These are phyloP conservation scores for Pseudomyrmex dendroicus DNA, from an alignment of 1,140 invertebrate species.

Conservation along the genomic window DNA sequence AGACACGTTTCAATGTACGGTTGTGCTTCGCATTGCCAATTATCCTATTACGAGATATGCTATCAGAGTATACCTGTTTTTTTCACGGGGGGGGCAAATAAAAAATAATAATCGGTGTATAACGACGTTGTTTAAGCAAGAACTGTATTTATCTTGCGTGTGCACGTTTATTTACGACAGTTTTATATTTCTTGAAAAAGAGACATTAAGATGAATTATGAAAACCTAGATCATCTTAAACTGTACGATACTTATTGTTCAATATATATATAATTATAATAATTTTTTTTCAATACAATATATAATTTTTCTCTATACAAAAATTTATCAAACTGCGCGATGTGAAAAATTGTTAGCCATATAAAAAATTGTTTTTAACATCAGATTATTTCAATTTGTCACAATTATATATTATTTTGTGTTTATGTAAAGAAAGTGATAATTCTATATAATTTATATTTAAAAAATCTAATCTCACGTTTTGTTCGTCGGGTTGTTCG, in stretches of 20 bases:
- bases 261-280: too few species aligned
- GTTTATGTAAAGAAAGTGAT: too few species aligned
- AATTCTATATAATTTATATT: conserved; percentile 5
- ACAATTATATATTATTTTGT: too few species aligned
- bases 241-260: not conserved
- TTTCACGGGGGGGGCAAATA: not conserved
- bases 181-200: conserved; percentile 4
- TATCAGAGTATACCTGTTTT: conserved; percentile 24
- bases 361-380: too few species aligned
- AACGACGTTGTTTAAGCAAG: not conserved
- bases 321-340: too few species aligned
- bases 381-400: too few species aligned
- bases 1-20: not conserved
- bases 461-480: not conserved
- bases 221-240: not conserved
- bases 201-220: not conserved
- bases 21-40: conserved; percentile 22
- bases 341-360: too few species aligned
- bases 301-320: too few species aligned
- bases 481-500: conserved; percentile 26
- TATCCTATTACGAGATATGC: conserved; percentile 25
- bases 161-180: not conserved
- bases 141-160: not conserved
- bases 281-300: too few species aligned
- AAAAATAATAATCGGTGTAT: not conserved